Conservation (phyloP, 2,113 vertebrate genomes). For the Tachysurus vachellii region DNA sequence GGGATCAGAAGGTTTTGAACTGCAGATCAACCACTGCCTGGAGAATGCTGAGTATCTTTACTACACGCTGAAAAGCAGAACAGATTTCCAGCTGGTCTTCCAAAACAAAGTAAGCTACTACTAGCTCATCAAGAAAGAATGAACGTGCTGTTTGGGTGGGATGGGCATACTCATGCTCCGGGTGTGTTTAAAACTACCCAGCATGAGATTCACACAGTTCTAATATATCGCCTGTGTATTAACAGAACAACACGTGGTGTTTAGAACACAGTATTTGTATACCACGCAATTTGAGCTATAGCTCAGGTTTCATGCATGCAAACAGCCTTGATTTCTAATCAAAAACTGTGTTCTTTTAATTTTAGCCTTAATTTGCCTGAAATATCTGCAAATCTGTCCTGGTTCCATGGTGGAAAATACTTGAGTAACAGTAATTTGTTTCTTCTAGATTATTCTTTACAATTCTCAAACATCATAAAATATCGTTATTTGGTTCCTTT, state of each 20-base stretch:
- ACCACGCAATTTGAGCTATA: background rate
- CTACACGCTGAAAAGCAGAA: conserved; percentile 66
- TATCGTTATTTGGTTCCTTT: background rate
- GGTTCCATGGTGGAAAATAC: background rate
- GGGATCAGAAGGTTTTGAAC: conserved; percentile 69
- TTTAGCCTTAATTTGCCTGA: background rate
- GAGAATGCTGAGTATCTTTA: conserved; percentile 74
- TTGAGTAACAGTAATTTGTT: background rate
- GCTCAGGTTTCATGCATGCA: background rate
- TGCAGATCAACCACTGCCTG: conserved; percentile 69
- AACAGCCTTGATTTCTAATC: background rate
- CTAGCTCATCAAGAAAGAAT: background rate
- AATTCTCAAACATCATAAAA: background rate
- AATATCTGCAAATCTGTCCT: background rate
- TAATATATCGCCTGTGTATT: background rate
- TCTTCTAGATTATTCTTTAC: background rate
- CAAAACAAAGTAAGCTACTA: conserved; percentile 60
- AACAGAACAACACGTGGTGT: background rate
- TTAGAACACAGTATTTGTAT: background rate
- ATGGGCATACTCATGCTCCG: background rate
- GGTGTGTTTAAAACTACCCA: background rate
- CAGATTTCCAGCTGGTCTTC: conserved; percentile 72
- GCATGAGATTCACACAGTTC: background rate
- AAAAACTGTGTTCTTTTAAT: background rate
- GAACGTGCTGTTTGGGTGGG: background rate